Evolutionary conservation across 2,797 vertebrate species (phyloP), one percentile per base, ranked within the genome.

Genomic region (Takifugu ocellatus): DNA sequence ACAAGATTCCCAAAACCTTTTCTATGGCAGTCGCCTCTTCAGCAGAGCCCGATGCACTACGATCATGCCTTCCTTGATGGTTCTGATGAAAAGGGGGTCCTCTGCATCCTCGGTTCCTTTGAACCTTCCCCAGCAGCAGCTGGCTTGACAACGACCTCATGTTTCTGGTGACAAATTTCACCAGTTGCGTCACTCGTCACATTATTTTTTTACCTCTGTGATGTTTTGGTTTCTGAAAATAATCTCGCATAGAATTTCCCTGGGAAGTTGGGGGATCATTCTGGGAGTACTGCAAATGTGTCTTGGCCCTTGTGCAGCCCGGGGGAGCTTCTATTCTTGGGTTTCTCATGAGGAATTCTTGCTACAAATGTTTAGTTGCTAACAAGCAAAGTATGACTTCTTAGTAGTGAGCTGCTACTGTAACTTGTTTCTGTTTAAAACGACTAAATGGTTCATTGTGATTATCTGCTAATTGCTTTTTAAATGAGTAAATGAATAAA

Each of bases 291-390:
- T 87, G 77, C 75, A 86, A 84, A 78, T 72, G 68, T 57, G 81
- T 72, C 74, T 59, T 36, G 15, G 69, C 66, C 75, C 72, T 74
- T 70, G 78, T 70, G 65, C 68, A 82, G 78, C 65, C 17, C 9
- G 31, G 7, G 31, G 31, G 66, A 70, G 62, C 43, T 55, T 83
- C 88, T 89, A 89, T 90, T 89, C 83, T 86, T 80, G 70, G 83
- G 76, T 81, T 85, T 84, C 74, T 78, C 84, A 72, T 83, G 77
- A 80, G 84, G 77, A 75, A 82, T 80, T 83, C 79, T 83, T 78
- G 63, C 56, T 66, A 14, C 57, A 79, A 79, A 84, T 83, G 73
- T 82, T 83, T 72, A 58, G 55, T 52, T 17, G 56, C 74, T 61
- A 57, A 72, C 62, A 66, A 69, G 60, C 4, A 16, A 59, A 66